A percentile compares a stretch with the other conserved stretches of the same genome.
Evolutionary conservation across 2,113 vertebrate species (phyloP).

Genomic region (Eulemur rufifrons): DNA sequence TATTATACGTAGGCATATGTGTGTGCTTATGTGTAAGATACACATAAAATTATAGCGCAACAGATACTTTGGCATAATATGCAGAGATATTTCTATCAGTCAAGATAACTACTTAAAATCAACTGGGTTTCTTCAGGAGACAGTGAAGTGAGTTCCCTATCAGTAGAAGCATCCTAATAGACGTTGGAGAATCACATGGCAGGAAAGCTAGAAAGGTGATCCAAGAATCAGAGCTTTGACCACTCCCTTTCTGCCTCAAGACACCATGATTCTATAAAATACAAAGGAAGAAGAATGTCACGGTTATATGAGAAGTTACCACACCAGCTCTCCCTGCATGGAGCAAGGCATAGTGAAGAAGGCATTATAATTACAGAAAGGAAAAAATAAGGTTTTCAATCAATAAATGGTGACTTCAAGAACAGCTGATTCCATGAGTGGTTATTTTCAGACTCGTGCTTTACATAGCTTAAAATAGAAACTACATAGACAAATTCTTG

Average conservation of each 20-base stretch:
- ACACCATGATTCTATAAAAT: not conserved
- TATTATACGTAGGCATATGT: not conserved
- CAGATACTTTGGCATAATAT: not conserved
- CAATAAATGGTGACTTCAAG: not conserved
- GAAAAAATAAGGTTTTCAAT: not conserved
- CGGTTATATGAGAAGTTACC: not conserved
- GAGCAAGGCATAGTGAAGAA: not conserved
- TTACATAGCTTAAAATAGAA: not conserved
- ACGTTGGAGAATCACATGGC: not conserved
- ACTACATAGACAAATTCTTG: not conserved
- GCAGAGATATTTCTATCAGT: not conserved
- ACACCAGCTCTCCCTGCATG: not conserved
- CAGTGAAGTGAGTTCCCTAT: not conserved
- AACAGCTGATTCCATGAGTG: not conserved
- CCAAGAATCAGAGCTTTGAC: not conserved
- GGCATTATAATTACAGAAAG: not conserved
- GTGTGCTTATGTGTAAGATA: not conserved
- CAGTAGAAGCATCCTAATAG: not conserved
- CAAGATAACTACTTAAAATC: not conserved
- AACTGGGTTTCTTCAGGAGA: not conserved
- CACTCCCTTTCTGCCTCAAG: not conserved
- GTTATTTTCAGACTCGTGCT: not conserved
- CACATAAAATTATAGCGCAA: not conserved
- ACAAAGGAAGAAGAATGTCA: not conserved
- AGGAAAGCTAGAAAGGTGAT: not conserved